A percentile compares a stretch with the other conserved stretches of the same genome.
These are phyloP conservation scores for Varecia variegata DNA, from an alignment of 2,797 vertebrate species.

Conservation along the genomic window DNA sequence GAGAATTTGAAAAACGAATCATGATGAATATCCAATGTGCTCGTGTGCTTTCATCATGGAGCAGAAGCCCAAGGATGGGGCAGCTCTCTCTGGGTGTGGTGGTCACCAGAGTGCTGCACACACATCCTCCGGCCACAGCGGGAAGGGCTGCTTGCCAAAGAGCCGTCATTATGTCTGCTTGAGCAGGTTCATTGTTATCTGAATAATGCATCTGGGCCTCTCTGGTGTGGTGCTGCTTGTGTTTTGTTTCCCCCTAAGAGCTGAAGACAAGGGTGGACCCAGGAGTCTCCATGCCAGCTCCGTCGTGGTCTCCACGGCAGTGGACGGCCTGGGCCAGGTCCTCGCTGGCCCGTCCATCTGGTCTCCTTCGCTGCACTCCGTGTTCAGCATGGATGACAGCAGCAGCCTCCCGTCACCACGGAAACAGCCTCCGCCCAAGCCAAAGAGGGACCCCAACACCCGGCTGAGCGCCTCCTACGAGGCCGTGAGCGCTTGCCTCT, in stretches of 20 bases:
- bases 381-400: slow-evolving; percentile 88
- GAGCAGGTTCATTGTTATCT: slow-evolving; percentile 73
- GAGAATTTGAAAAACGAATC: not conserved
- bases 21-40: not conserved
- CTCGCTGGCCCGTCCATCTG: slow-evolving; percentile 86
- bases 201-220: slow-evolving; percentile 77
- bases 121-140: slow-evolving; percentile 37
- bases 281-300: slow-evolving; percentile 91
- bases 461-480: slow-evolving; percentile 97
- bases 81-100: slow-evolving; percentile 67
- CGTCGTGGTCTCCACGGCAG: slow-evolving; percentile 86
- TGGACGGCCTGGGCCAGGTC: slow-evolving; percentile 88
- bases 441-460: slow-evolving; percentile 97
- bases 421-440: slow-evolving; percentile 98
- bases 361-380: slow-evolving; percentile 89
- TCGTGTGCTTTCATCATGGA: slow-evolving; percentile 56
- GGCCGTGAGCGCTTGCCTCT: slow-evolving; percentile 94
- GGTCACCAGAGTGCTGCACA: slow-evolving; percentile 57
- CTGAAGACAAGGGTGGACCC: slow-evolving; percentile 86
- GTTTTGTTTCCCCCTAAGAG: slow-evolving; percentile 83
- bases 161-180: slow-evolving; percentile 74
- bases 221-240: slow-evolving; percentile 61
- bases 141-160: slow-evolving; percentile 75
- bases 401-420: slow-evolving; percentile 91
- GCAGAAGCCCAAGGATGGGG: slow-evolving; percentile 70